Evolutionary conservation across 2,888 invertebrate species (phyloP), one percentile per base, ranked within the genome.

Genomic region (Drosophila fulvimacula): DNA sequence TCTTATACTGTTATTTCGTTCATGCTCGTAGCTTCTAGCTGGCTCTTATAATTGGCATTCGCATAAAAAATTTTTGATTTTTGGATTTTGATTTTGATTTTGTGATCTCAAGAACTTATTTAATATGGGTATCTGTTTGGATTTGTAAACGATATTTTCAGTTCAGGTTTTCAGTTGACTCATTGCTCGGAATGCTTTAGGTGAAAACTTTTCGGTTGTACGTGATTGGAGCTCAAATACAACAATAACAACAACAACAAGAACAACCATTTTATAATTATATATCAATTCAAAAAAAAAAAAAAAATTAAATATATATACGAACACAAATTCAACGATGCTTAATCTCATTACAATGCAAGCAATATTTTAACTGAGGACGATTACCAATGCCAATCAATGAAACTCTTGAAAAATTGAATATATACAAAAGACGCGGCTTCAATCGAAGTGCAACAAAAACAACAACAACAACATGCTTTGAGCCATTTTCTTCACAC

Each of bases 171-270:
- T 82, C 58, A 67, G 79, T 82, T 82, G 71, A 81, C 75, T 84
- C 83, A 82, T 89, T 90, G 85, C 90, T 90, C 89, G 85, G 85
- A 85, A 85, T 85, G 85, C 90, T 86, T 88, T 84, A 88, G 90
- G 90, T 83, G 89, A 83, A 63, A 66, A 79, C 76, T 72, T 79
- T 73, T 81, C 63, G 73, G 77, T 85, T 82, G 48, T 76, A 76
- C 57, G 62, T 65, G 75, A 76, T 79, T 76, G 76, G 70, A 76
- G 76, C 80, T 76, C 49, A 80, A 84, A 75, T 48, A 61, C 51
- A 61, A 77, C 44, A 19, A 48, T 10, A 30, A 48, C 11, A 27
- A 61, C 9, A 41, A 58, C 44, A 46, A 46, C 27, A 42, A 24
- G 3, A 24, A 21, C 13, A 46, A 30, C 27, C n/a, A 48, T 11